phyloP scores from a whole-genome alignment of 1,140 invertebrate species.

The Nasonia giraulti region DNA sequence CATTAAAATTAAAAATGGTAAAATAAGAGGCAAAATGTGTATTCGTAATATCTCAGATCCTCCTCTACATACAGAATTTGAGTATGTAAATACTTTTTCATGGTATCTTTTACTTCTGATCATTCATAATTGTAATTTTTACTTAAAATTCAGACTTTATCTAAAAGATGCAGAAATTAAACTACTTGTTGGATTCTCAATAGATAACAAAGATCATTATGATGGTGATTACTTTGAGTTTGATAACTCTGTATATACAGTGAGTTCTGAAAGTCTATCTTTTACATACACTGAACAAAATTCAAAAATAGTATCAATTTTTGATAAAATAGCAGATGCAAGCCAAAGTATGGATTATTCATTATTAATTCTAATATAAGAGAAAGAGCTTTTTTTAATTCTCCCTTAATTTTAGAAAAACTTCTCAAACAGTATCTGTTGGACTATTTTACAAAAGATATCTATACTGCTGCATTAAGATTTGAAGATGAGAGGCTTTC shows the following conservation, averaged over 20 bases:
- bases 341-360: not conserved
- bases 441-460: not conserved
- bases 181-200: not conserved
- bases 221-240: not conserved
- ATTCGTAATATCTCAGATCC: not conserved
- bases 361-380: not conserved
- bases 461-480: not conserved
- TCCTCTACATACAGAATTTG: not conserved
- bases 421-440: not conserved
- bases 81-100: not conserved
- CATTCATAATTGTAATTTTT: not conserved
- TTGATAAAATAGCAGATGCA: not conserved
- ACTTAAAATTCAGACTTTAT: not conserved
- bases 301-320: not conserved
- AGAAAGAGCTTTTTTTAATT: not conserved
- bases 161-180: not conserved
- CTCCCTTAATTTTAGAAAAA: not conserved
- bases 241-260: not conserved
- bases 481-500: not conserved
- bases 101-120: not conserved
- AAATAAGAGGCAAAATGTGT: constrained; percentile 7
- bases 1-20: not conserved
- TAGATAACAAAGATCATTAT: not conserved
- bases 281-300: not conserved
- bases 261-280: not conserved